Percentiles rank a stretch among this genome's conserved stretches.
phyloP scores from a whole-genome alignment of 2,797 vertebrate species.

The Coendou prehensilis region DNA sequence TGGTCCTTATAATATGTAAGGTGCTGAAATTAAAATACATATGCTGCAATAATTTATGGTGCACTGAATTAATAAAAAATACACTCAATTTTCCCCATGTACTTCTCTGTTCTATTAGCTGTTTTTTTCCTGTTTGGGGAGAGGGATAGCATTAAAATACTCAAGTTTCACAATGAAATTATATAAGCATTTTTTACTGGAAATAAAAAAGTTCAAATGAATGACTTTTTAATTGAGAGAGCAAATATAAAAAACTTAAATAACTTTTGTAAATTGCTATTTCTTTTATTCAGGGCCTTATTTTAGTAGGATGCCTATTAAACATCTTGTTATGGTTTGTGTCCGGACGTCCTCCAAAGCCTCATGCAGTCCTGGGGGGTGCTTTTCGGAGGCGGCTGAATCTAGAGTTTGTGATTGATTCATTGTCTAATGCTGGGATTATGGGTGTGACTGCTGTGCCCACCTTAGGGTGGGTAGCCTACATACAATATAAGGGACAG shows the following conservation, averaged over 20 bases:
- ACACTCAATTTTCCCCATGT: rapidly evolving
- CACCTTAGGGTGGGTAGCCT: too few species aligned
- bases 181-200: background rate
- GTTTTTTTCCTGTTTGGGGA: background rate
- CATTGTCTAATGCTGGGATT: too few species aligned
- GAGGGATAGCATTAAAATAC: background rate
- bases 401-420: background rate
- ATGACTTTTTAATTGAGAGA: background rate
- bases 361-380: background rate
- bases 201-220: background rate
- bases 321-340: background rate
- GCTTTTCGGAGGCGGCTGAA: background rate
- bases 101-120: background rate
- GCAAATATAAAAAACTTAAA: background rate
- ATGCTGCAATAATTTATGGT: background rate
- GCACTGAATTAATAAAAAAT: background rate
- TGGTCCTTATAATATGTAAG: background rate
- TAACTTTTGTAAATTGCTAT: background rate
- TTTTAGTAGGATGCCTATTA: background rate
- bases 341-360: background rate
- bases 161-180: background rate
- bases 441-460: background rate
- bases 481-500: background rate
- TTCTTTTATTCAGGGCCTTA: background rate
- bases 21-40: background rate